A percentile compares a stretch with the other conserved stretches of the same genome.
Conservation (phyloP, 2,113 vertebrate species). For the Tychaedon coryphoeus region DNA sequence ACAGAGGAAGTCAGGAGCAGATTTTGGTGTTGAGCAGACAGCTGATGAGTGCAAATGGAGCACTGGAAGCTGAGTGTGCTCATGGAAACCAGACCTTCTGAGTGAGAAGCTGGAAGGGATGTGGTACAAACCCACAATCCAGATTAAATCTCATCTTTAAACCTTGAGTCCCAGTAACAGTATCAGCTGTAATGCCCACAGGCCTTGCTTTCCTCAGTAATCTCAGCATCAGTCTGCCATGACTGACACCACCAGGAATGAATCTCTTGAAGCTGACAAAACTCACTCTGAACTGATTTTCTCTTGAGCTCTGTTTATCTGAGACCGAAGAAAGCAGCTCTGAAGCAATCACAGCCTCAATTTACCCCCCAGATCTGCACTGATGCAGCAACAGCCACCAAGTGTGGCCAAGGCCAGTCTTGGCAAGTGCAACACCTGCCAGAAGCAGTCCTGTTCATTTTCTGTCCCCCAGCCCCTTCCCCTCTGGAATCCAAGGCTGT, state of each 20-base stretch:
- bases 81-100: not conserved
- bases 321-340: not conserved
- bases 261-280: conserved; percentile 51
- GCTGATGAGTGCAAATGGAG: not conserved
- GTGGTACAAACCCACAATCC: not conserved
- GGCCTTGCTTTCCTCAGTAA: conserved; percentile 25
- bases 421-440: not conserved
- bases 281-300: conserved; percentile 24
- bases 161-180: not conserved
- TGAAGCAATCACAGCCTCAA: not conserved
- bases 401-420: not conserved
- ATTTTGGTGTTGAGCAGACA: not conserved
- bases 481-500: not conserved
- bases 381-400: not conserved
- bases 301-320: not conserved
- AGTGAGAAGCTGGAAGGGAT: not conserved
- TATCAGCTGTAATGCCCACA: conserved; percentile 28
- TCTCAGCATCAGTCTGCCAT: conserved; percentile 1
- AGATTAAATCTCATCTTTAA: conserved; percentile 37
- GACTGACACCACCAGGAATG: conserved; percentile 11
- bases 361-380: not conserved
- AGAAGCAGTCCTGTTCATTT: not conserved
- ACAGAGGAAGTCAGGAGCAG: not conserved
- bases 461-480: not conserved
- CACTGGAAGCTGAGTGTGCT: not conserved